Evolutionary conservation across 1,140 invertebrate species (phyloP).

Genomic region (Dinothrombium tinctorium): DNA sequence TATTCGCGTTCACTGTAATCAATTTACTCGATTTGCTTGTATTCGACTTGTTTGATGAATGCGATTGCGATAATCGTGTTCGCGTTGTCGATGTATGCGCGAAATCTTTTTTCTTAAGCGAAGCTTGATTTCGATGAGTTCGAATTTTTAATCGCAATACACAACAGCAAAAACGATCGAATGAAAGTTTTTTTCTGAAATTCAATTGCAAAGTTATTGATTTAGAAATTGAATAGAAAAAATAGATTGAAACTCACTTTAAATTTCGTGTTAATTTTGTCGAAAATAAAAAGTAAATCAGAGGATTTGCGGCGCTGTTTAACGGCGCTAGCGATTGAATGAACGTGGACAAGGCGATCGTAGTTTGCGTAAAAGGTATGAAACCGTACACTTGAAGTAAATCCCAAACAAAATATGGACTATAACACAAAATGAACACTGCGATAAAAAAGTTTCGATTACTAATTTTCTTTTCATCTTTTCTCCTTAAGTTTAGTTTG

Average conservation of each 20-base stretch:
- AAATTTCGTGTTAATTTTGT: neutral
- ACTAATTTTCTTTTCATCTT: neutral
- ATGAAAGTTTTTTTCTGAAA: too few species aligned
- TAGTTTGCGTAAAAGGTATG: conserved; percentile 47
- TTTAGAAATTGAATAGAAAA: too few species aligned
- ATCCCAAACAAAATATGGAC: conserved; percentile 80
- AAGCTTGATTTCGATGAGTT: too few species aligned
- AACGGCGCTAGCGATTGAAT: conserved; percentile 76
- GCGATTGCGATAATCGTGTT: too few species aligned
- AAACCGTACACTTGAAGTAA: conserved; percentile 67
- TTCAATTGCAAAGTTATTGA: too few species aligned
- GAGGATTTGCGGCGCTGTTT: conserved; percentile 78
- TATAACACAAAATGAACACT: conserved; percentile 90
- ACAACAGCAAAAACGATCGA: too few species aligned
- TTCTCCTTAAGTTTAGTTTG: neutral
- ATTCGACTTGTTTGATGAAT: too few species aligned
- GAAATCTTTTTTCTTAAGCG: too few species aligned
- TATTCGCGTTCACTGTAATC: too few species aligned
- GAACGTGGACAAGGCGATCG: conserved; percentile 55
- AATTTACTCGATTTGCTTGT: too few species aligned
- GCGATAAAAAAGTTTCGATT: conserved; percentile 13
- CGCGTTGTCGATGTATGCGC: too few species aligned
- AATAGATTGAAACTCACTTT: neutral
- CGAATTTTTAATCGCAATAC: too few species aligned
- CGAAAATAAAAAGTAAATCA: conserved; percentile 84